phyloP scores from a whole-genome alignment of 2,113 vertebrate genomes.

The Aleadryas rufinucha region DNA sequence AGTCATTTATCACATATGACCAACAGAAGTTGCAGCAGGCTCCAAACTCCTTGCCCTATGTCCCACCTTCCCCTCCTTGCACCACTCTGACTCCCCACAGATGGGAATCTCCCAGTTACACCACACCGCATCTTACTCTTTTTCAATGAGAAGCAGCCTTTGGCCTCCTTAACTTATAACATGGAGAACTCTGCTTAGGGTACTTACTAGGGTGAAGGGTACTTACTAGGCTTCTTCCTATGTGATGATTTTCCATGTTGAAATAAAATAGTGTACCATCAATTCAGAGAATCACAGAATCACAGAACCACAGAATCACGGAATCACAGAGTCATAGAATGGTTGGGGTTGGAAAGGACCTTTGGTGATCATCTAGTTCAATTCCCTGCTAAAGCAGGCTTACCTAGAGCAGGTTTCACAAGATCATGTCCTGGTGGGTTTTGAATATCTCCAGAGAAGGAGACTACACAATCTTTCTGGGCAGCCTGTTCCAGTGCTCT shows the following conservation, averaged over 20 bases:
- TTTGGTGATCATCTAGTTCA: neutral
- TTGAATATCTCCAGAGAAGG: neutral
- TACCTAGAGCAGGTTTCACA: neutral
- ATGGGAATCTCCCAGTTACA: neutral
- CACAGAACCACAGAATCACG: neutral
- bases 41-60: neutral
- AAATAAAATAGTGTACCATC: neutral
- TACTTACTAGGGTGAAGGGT: neutral
- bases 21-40: neutral
- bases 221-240: neutral
- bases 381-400: neutral
- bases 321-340: neutral
- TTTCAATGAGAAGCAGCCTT: neutral
- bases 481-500: neutral
- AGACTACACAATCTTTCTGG: neutral
- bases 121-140: neutral
- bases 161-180: neutral
- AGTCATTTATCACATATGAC: neutral
- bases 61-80: neutral
- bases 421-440: neutral
- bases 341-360: neutral
- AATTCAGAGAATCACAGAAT: neutral
- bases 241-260: neutral
- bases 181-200: neutral
- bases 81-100: neutral